Evolutionary conservation across 2,113 vertebrate genomes (phyloP), one percentile per base, ranked within the genome.

Genomic region (Lagopus muta): DNA sequence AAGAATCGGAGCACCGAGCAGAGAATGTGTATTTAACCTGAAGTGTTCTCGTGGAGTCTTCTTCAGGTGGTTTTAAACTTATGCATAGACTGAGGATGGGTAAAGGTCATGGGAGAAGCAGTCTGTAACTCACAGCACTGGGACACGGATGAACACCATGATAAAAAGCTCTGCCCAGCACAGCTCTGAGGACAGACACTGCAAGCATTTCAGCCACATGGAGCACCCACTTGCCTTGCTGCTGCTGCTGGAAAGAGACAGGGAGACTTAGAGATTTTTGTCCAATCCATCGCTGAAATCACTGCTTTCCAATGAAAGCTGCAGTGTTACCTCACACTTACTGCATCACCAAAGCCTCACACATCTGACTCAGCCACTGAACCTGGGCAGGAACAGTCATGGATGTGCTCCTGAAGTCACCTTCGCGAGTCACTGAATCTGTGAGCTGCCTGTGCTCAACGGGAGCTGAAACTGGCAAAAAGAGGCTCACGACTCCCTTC

Each of bases 321-420:
- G 3, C 27, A 5, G 27, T 3, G 18, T 32, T 81, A 48, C 3
- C 4, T 25, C 36, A 25, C 14, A 13, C 0, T 0, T 55, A 17
- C 76, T 38, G 27, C 13, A 24, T 11, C 21, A 43, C 4, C 34
- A 82, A 24, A 36, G 17, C 48, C 32, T 65, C 34, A 11, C 3
- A 5, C 3, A 1, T 28, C 69, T 52, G 28, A 66, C 6, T 30
- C 10, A 28, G 16, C 21, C 43, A 28, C 25, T 10, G 80, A 79
- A 73, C 4, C 25, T 5, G 12, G 52, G 17, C 42, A 75, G 21
- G 47, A 87, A 28, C 24, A 52, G 54, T 30, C 43, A 36, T 1
- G 0, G 25, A 10, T 55, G 16, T 6, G 45, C 13, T 47, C 69
- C 57, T 48, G 25, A 50, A 89, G 17, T 13, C 42, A 61, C 5